Conservation (phyloP, 2,797 vertebrate genomes). For the Gadopsis marmoratus region DNA sequence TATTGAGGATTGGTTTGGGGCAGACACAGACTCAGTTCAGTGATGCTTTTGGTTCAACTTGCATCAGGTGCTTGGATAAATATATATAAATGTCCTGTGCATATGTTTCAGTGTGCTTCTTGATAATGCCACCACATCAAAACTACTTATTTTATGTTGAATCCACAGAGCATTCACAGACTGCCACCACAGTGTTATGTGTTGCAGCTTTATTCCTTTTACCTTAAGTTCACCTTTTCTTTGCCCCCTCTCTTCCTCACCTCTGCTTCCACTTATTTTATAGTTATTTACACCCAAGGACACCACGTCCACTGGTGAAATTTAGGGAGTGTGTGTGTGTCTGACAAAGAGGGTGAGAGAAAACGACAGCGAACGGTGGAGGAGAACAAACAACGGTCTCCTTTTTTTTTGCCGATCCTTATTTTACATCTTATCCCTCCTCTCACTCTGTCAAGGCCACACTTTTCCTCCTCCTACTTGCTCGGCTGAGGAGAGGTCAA, state of each 20-base stretch:
- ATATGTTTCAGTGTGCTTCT: neutral
- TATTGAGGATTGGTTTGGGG: too few relatives aligned
- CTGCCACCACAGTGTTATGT: neutral
- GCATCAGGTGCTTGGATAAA: neutral
- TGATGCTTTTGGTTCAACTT: neutral
- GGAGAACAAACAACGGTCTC: slow-evolving; percentile 74
- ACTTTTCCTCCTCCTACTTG: slow-evolving; percentile 82
- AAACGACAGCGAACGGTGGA: slow-evolving; percentile 55
- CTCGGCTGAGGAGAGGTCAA: slow-evolving; percentile 70
- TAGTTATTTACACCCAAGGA: slow-evolving; percentile 73
- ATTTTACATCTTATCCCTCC: slow-evolving; percentile 68
- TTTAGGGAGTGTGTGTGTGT: slow-evolving; percentile 76
- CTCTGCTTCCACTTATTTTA: slow-evolving; percentile 36
- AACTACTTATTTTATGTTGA: neutral
- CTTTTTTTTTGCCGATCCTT: slow-evolving; percentile 68
- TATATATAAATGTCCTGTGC: neutral
- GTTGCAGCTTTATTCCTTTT: neutral
- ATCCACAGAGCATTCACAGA: neutral
- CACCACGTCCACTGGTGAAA: slow-evolving; percentile 58
- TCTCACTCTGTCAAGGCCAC: slow-evolving; percentile 82
- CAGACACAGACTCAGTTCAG: neutral
- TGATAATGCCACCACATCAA: neutral
- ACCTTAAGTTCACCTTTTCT: slow-evolving; percentile 32
- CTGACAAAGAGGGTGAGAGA: slow-evolving; percentile 68
- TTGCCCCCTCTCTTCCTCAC: slow-evolving; percentile 9